These are phyloP conservation scores for Conus betulinus DNA, from an alignment of 1,140 invertebrate species.

Conservation along the genomic window DNA sequence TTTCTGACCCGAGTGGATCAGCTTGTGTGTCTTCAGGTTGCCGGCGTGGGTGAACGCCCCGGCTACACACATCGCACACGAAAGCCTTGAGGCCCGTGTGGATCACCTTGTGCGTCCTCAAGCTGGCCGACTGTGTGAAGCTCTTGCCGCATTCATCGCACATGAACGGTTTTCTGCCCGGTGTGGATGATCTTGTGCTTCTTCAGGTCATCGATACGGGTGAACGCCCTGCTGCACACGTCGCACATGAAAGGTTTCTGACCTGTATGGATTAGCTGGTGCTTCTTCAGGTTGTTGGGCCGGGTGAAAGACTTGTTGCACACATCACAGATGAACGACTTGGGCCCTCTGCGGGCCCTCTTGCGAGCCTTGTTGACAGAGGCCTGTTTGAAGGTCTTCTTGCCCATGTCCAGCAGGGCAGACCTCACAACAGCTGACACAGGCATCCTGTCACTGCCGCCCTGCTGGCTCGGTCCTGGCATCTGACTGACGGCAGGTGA, in stretches of 20 bases:
- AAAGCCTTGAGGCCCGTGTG: slow-evolving; percentile 89
- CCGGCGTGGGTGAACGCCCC: slow-evolving; percentile 97
- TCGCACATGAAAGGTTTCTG: slow-evolving; percentile 45
- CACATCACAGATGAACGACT: slow-evolving; percentile 71
- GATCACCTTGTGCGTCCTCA: slow-evolving; percentile 85
- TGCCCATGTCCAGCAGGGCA: too few species aligned
- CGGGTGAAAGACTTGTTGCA: slow-evolving; percentile 47
- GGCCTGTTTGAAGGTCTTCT: not conserved
- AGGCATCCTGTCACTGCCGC: too few species aligned
- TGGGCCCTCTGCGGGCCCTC: slow-evolving; percentile 84
- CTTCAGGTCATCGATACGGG: slow-evolving; percentile 29
- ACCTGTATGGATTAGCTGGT: slow-evolving; percentile 38
- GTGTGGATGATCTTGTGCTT: slow-evolving; percentile 47
- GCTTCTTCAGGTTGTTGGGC: slow-evolving; percentile 8
- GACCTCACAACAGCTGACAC: too few species aligned
- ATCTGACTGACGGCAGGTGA: too few species aligned
- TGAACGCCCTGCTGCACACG: slow-evolving; percentile 41
- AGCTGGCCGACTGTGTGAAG: slow-evolving; percentile 92
- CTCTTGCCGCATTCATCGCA: slow-evolving; percentile 90
- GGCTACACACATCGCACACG: slow-evolving; percentile 92
- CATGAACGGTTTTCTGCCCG: slow-evolving; percentile 50
- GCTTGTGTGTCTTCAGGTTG: slow-evolving; percentile 94
- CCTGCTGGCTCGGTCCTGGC: too few species aligned
- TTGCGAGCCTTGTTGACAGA: not conserved
- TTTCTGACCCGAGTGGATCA: slow-evolving; percentile 84